phyloP scores from a whole-genome alignment of 2,888 invertebrate genomes.

The Aporophyla lueneburgensis region DNA sequence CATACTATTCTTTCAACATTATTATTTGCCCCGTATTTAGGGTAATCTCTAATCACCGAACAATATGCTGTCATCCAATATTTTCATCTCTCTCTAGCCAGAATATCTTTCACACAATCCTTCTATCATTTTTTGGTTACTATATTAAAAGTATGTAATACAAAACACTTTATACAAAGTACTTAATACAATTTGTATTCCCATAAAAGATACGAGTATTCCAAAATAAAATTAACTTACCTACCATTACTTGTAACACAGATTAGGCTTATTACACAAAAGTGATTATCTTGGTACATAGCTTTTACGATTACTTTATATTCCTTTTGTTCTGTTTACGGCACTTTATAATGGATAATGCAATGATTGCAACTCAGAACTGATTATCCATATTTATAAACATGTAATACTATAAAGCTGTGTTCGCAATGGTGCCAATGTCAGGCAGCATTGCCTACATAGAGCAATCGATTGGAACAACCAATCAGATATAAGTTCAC shows the following conservation, averaged over 20 bases:
- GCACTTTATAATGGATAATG: slow-evolving; percentile 44
- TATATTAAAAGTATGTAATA: not conserved
- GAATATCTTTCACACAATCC: not conserved
- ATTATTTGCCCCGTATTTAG: not conserved
- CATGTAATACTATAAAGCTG: not conserved
- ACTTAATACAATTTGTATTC: slow-evolving; percentile 41
- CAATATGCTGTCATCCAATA: not conserved
- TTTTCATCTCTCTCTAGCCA: not conserved
- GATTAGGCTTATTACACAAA: slow-evolving; percentile 41
- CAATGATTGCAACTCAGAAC: slow-evolving; percentile 49
- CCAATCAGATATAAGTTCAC: not conserved
- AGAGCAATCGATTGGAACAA: not conserved
- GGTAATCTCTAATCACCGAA: not conserved
- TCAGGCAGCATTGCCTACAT: not conserved
- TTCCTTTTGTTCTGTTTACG: slow-evolving; percentile 54
- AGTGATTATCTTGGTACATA: slow-evolving; percentile 43
- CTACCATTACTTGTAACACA: slow-evolving; percentile 19
- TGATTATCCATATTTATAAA: slow-evolving; percentile 48
- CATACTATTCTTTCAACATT: not conserved
- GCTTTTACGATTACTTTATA: slow-evolving; percentile 50
- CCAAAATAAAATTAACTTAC: slow-evolving; percentile 34
- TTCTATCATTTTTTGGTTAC: not conserved
- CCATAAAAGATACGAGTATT: slow-evolving; percentile 14
- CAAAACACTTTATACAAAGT: slow-evolving; percentile 27
- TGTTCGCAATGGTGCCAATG: not conserved